Evolutionary conservation across 2,797 vertebrate genomes (phyloP), one percentile per base, ranked within the genome.

Genomic region (Amblyraja radiata): DNA sequence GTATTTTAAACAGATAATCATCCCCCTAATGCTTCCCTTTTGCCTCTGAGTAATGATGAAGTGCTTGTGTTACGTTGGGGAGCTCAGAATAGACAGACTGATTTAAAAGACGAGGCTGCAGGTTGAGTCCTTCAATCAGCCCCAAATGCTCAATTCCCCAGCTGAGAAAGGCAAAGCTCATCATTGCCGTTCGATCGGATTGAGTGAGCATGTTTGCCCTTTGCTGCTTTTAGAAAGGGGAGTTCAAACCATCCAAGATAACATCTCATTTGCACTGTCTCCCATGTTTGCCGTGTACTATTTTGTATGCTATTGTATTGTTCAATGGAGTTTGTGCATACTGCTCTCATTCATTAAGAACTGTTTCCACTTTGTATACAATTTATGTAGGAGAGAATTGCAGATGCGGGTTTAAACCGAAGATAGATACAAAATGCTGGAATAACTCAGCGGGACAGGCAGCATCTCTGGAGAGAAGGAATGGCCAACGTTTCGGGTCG

Each of bases 101-200:
- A 58, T 92, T 92, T 92, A 92, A 76, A 74, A 92, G 68, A 74
- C 23, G 76, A 92, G 90, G 23, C 39, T 11, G 11, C 25, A 58
- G 90, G 90, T 54, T 92, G 71, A 76, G 71, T 76, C 25, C 90
- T 92, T 92, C 90, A 73, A 91, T 91, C 90, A 91, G 65, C 36
- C 68, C 73, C 4, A 23, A 25, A 91, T 91, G 23, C 23, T 91
- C 90, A 92, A 92, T 54, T 92, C 73, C 71, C 90, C 90, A 92
- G 36, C 39, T 54, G 84, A 32, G n/a, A 14, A 88, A 65, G 84
- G n/a, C 6, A 86, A 21, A 39, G 68, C 71, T 73, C 88, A 92
- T 76, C 76, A 76, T 76, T 76, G 76, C 25, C 25, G 7, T 92
- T 76, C 90, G 14, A 92, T 92, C 68, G 54, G 23, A 54, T 92